Conservation (phyloP, 2,113 vertebrate genomes). For the Penelope pileata region DNA sequence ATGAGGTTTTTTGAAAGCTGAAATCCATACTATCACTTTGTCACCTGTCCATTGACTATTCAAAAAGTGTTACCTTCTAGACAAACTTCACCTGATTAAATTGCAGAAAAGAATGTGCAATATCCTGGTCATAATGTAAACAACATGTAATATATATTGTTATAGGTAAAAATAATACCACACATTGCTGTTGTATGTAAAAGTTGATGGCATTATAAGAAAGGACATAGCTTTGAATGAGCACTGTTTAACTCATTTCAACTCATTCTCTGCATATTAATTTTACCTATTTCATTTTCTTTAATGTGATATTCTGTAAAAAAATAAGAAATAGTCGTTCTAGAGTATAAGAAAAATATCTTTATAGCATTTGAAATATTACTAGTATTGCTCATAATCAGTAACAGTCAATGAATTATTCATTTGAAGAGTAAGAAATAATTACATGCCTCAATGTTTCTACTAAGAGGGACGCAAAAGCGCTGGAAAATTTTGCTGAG, state of each 20-base stretch:
- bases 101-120: background rate
- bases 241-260: background rate
- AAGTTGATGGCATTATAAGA: background rate
- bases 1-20: background rate
- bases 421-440: background rate
- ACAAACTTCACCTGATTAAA: background rate
- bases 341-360: background rate
- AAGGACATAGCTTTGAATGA: background rate
- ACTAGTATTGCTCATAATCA: background rate
- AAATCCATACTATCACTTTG: background rate
- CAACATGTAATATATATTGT: background rate
- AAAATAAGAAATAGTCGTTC: background rate
- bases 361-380: background rate
- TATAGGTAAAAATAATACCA: background rate
- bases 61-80: background rate
- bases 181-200: background rate
- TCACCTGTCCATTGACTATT: background rate
- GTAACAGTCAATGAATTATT: background rate
- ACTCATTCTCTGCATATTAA: background rate
- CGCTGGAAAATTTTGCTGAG: background rate
- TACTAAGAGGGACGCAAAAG: background rate
- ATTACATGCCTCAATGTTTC: background rate
- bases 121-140: background rate
- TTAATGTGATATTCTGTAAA: background rate
- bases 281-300: background rate